Base-by-base conservation (phyloP, 2,113 vertebrate genomes). In the Semnornis frantzii region DNA sequence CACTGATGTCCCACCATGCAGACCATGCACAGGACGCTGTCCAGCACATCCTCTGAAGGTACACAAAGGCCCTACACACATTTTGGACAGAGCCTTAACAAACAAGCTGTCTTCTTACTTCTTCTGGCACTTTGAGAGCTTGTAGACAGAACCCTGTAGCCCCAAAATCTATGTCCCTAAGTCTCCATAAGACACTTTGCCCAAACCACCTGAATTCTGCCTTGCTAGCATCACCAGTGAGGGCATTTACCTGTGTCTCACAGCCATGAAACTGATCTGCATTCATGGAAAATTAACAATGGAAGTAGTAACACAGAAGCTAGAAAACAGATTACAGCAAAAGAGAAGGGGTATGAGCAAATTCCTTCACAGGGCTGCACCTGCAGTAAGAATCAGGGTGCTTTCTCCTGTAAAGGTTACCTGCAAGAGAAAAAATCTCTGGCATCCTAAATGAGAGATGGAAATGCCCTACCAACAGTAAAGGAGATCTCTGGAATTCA, bases 221-320 rank as follows among this genome's bases (percentile, higher is more conserved):
- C n/a, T 82, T 1, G 0, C 20, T 37, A 37, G 15, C 15, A 6
- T 9, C 2, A 0, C 8, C 24, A 8, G 50, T 77, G 31, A 33
- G 5, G 9, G 42, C 21, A 5, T 24, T 75, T 68, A 28, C 37
- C 80, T 48, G 3, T 46, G 48, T 15, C 65, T 80, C 78, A 62
- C 15, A 5, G 11, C 18, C 17, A 59, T 0, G 1, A 30, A 46
- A 21, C 52, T 77, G 59, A 70, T 42, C 60, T 59, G 37, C 8
- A 8, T 54, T 37, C 31, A 91, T 8, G 8, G 33, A 89, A 54
- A 6, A 69, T 5, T 23, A 39, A n/a, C 8, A 69, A 89, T 14
- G 37, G 60, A 87, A 23, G 21, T 25, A 71, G 30, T 33, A 79
- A 66, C 16, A 87, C 15, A 60, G 34, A 69, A 48, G 30, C 12